phyloP scores from a whole-genome alignment of 2,797 vertebrate genomes.

The Avahi laniger region DNA sequence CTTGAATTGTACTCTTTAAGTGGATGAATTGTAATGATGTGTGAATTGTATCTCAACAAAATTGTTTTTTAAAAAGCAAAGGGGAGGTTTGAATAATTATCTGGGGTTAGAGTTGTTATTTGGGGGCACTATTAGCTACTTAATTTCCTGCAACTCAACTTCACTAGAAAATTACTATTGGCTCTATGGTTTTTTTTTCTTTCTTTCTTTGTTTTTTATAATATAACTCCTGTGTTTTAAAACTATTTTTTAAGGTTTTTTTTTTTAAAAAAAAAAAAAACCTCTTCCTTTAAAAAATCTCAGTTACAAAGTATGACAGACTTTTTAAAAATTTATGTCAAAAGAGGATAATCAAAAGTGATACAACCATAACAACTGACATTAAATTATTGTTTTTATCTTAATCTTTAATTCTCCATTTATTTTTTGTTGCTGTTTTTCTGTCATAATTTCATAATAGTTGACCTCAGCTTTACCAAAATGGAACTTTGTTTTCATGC shows the following conservation, averaged over 20 bases:
- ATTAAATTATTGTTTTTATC: constrained; percentile 55
- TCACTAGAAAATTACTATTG: background rate
- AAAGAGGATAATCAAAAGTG: background rate
- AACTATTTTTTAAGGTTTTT: background rate
- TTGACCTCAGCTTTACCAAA: constrained; percentile 52
- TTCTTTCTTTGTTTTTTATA: background rate
- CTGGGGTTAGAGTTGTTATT: background rate
- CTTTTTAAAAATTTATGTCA: background rate
- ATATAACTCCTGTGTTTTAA: background rate
- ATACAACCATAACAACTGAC: constrained; percentile 17
- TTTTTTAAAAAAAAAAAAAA: background rate
- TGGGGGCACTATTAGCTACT: background rate
- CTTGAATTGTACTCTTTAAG: background rate
- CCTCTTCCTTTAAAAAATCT: background rate
- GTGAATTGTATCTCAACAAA: background rate
- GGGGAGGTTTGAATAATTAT: background rate
- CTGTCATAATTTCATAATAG: constrained; percentile 45
- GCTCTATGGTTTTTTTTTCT: background rate
- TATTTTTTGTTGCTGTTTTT: constrained; percentile 28
- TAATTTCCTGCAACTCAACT: background rate
- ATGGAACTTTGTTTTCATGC: constrained; percentile 60
- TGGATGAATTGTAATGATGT: background rate
- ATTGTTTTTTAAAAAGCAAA: background rate
- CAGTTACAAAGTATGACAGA: background rate
- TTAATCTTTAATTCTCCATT: constrained; percentile 21